Percentiles rank a stretch among this genome's conserved stretches.
phyloP scores from a whole-genome alignment of 1,140 invertebrate genomes.

The Neelides sp. region DNA sequence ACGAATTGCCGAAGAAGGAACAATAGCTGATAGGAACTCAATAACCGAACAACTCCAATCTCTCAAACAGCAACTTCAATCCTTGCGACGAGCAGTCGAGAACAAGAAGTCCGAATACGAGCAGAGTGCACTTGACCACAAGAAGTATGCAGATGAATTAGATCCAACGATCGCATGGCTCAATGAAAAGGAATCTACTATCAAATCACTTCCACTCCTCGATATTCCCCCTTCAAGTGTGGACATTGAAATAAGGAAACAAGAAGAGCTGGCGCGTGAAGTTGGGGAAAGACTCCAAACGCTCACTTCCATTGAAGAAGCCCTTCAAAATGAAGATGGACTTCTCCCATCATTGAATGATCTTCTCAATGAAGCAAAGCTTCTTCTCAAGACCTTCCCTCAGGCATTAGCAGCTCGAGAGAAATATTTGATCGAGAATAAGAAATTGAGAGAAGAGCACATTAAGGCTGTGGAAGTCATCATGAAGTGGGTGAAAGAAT shows the following conservation, averaged over 20 bases:
- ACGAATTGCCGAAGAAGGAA: slow-evolving; percentile 72
- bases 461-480: slow-evolving; percentile 58
- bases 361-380: slow-evolving; percentile 66
- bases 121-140: slow-evolving; percentile 70
- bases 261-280: slow-evolving; percentile 53
- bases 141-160: slow-evolving; percentile 62
- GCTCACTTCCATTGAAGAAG: slow-evolving; percentile 52
- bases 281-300: slow-evolving; percentile 48
- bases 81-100: slow-evolving; percentile 65
- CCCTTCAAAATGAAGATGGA: slow-evolving; percentile 55
- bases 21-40: slow-evolving; percentile 67
- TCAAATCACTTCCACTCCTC: slow-evolving; percentile 67
- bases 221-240: slow-evolving; percentile 64
- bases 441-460: slow-evolving; percentile 60
- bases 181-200: slow-evolving; percentile 64
- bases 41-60: slow-evolving; percentile 75
- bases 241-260: slow-evolving; percentile 64
- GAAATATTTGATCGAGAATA: slow-evolving; percentile 65
- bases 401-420: slow-evolving; percentile 62
- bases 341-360: slow-evolving; percentile 64
- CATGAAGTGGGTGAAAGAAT: slow-evolving; percentile 70
- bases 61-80: slow-evolving; percentile 68
- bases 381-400: slow-evolving; percentile 60
- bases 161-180: slow-evolving; percentile 70
- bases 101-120: slow-evolving; percentile 73